Conservation (phyloP, 1,140 invertebrate species). For the Cecropterus lyciades region DNA sequence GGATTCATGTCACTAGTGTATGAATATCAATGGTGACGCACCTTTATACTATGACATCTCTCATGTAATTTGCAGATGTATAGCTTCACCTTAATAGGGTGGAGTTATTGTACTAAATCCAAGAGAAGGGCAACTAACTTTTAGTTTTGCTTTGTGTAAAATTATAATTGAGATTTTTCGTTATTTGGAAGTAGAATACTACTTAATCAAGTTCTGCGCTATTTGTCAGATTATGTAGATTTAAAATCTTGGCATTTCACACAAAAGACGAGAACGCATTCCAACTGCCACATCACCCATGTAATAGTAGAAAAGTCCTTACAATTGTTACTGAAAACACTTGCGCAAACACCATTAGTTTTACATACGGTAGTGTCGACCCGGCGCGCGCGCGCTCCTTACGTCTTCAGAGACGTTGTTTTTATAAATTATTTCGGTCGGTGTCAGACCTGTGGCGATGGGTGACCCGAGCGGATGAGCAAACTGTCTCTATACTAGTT, state of each 20-base stretch:
- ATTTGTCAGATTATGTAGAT: too few species aligned
- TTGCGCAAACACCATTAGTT: constrained; percentile 72
- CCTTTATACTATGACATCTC: too few species aligned
- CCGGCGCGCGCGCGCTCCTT: constrained; percentile 54
- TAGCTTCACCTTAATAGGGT: too few species aligned
- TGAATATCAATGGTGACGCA: too few species aligned
- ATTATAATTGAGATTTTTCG: too few species aligned
- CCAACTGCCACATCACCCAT: constrained; percentile 57
- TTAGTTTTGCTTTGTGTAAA: too few species aligned
- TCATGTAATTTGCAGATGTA: too few species aligned
- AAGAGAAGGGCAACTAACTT: too few species aligned
- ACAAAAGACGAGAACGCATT: constrained; percentile 37
- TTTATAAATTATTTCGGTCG: constrained; percentile 24
- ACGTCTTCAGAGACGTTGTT: constrained; percentile 28
- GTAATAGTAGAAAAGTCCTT: constrained; percentile 79
- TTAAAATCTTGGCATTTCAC: constrained; percentile 39
- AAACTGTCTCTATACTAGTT: constrained; percentile 79
- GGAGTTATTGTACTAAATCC: too few species aligned
- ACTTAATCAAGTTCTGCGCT: too few species aligned
- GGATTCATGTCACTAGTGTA: too few species aligned
- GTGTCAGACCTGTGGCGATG: constrained; percentile 42
- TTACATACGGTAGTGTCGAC: constrained; percentile 52
- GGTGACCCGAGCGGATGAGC: constrained; percentile 83
- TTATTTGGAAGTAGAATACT: too few species aligned
- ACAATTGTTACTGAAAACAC: constrained; percentile 80